phyloP scores from a whole-genome alignment of 2,888 invertebrate species.

The Xanthorhoe designata region DNA sequence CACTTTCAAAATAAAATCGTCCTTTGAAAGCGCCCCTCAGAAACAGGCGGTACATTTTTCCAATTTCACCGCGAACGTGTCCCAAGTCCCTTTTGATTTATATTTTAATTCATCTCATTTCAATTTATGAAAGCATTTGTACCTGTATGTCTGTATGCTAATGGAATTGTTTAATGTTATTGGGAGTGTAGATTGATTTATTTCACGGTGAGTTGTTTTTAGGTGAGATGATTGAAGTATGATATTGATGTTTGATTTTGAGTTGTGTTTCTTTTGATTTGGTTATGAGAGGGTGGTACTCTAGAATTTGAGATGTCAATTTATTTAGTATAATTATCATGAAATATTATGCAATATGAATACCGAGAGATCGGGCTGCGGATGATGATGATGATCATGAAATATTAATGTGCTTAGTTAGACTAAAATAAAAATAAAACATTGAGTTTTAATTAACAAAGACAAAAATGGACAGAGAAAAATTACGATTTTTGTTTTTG shows the following conservation, averaged over 20 bases:
- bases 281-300: not conserved
- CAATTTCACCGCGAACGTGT: conserved; percentile 79
- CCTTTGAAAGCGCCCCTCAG: conserved; percentile 9
- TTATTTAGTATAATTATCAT: too few species aligned
- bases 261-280: not conserved
- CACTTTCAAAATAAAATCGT: conserved; percentile 17
- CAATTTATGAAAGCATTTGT: conserved; percentile 81
- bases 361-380: too few species aligned
- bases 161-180: conserved; percentile 59
- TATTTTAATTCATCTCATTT: conserved; percentile 85
- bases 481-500: too few species aligned
- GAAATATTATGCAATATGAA: too few species aligned
- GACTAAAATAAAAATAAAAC: too few species aligned
- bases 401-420: too few species aligned
- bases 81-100: conserved; percentile 84
- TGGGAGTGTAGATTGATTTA: conserved; percentile 34
- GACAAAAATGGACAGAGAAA: too few species aligned
- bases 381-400: too few species aligned
- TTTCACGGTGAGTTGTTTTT: conserved; percentile 33
- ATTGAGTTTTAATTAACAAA: too few species aligned
- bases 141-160: conserved; percentile 75
- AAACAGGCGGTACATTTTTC: conserved; percentile 65
- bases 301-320: too few species aligned
- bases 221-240: conserved; percentile 21
- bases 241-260: conserved; percentile 8